Evolutionary conservation across 2,797 vertebrate genomes (phyloP).

Genomic region (Fundulus diaphanus): DNA sequence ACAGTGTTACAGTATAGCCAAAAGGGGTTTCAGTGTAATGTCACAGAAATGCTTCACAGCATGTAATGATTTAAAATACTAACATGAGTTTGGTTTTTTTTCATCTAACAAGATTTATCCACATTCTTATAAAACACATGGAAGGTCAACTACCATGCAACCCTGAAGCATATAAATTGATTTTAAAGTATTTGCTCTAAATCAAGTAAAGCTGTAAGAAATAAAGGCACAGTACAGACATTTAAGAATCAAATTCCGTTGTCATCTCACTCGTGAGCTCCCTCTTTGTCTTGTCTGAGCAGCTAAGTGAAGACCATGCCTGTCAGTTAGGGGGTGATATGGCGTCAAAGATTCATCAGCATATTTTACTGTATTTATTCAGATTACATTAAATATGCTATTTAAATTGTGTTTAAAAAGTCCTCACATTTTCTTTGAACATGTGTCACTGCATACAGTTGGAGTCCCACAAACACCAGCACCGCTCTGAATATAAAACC

Average conservation of each 20-base stretch:
- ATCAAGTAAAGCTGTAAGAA: constrained; percentile 2
- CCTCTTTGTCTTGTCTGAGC: neutral
- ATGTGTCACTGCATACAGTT: neutral
- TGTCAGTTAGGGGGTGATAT: neutral
- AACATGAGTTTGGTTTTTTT: constrained; percentile 43
- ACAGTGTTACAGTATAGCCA: constrained; percentile 66
- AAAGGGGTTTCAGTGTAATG: constrained; percentile 81
- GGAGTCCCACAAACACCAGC: neutral
- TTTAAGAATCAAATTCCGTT: neutral
- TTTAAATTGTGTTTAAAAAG: neutral
- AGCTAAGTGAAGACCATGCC: neutral
- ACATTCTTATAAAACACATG: constrained; percentile 43
- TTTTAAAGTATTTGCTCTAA: constrained; percentile 18
- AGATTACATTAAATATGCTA: neutral
- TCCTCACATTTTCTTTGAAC: neutral
- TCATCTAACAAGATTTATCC: constrained; percentile 47
- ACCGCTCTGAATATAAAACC: neutral
- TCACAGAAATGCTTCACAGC: constrained; percentile 66
- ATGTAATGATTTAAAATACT: constrained; percentile 73
- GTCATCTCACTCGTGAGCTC: neutral
- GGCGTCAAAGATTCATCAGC: neutral
- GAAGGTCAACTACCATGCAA: constrained; percentile 37
- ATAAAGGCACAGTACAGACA: neutral
- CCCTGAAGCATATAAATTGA: constrained; percentile 6
- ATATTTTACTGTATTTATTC: neutral